Conservation (phyloP, 92 coral and sea anemone species). For the Epizoanthus scotinus region DNA sequence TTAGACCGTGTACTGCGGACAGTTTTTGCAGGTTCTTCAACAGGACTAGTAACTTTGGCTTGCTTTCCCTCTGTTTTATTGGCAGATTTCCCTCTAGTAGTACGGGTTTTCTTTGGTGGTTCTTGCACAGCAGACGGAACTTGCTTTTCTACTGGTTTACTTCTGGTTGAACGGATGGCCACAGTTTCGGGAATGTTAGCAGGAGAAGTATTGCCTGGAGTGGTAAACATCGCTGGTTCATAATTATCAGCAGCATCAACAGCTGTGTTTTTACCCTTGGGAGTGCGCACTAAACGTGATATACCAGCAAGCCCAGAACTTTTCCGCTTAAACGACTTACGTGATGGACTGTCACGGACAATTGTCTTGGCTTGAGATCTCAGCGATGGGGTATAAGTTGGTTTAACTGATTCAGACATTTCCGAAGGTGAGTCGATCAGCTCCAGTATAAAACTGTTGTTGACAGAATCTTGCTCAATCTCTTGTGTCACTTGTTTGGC, state of each 20-base stretch:
- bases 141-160: constrained; percentile 6
- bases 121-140: neutral
- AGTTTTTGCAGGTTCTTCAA: constrained; percentile 19
- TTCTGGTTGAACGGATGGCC: constrained; percentile 39
- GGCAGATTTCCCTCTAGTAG: constrained; percentile 11
- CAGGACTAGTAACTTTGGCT: constrained; percentile 1
- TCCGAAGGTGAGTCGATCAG: constrained; percentile 32
- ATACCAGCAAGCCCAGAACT: constrained; percentile 65
- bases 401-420: constrained; percentile 26
- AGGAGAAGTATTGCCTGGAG: constrained; percentile 22
- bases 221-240: constrained; percentile 54
- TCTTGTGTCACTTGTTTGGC: constrained; percentile 3
- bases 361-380: constrained; percentile 46
- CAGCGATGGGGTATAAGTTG: constrained; percentile 69
- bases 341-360: neutral
- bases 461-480: neutral
- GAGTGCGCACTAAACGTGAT: constrained; percentile 60
- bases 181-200: neutral
- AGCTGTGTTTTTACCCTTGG: constrained; percentile 47
- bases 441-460: constrained; percentile 33
- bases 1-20: constrained; percentile 63
- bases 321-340: constrained; percentile 42
- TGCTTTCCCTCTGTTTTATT: constrained; percentile 2
- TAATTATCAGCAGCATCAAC: constrained; percentile 61
- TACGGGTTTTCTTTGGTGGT: neutral